Evolutionary conservation across 2,113 vertebrate species (phyloP), one percentile per base, ranked within the genome.

Genomic region (Lycaon pictus): DNA sequence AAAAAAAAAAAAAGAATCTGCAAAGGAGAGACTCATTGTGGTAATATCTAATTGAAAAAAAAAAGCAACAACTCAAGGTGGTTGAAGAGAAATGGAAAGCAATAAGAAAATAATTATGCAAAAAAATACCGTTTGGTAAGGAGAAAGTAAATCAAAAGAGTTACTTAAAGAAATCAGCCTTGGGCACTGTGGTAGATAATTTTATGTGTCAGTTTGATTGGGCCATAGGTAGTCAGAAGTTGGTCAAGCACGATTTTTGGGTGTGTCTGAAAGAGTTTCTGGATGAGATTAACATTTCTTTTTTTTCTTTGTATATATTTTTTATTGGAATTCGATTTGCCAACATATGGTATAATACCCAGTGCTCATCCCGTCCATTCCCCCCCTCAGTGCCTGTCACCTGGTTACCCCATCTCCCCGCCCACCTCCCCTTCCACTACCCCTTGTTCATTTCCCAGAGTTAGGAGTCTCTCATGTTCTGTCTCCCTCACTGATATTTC

Each of bases 11-110:
- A 35, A 92, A 94, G 51, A 86, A 87, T 63, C 71, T 94, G 23
- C n/a, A 92, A 80, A 95, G 27, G 15, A 96, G 74, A 94, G 71
- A 79, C 20, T 82, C 56, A 55, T 35, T 48, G 35, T 55, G 27
- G 17, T 90, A 16, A 56, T 88, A 37, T 43, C 9, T 90, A 72
- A 83, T 56, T 71, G 22, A 29, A 56, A 67, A 48, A 32, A 27
- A 58, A 88, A 65, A 9, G 51, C 20, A 48, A 8, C 23, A 53
- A 29, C 7, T 16, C 9, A 74, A 90, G 23, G 56, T 72, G 53
- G n/a, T 55, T 76, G 35, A 94, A 71, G 48, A 97, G 89, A 80
- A 77, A 56, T 89, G 37, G 27, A 76, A 96, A 88, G 17, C 60
- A 92, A 8, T 90, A 76, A 95, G 48, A 13, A 76, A 77, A 58